A percentile compares a stretch with the other conserved stretches of the same genome.
phyloP scores from a whole-genome alignment of 2,113 vertebrate species.

The Mastomys natalensis region DNA sequence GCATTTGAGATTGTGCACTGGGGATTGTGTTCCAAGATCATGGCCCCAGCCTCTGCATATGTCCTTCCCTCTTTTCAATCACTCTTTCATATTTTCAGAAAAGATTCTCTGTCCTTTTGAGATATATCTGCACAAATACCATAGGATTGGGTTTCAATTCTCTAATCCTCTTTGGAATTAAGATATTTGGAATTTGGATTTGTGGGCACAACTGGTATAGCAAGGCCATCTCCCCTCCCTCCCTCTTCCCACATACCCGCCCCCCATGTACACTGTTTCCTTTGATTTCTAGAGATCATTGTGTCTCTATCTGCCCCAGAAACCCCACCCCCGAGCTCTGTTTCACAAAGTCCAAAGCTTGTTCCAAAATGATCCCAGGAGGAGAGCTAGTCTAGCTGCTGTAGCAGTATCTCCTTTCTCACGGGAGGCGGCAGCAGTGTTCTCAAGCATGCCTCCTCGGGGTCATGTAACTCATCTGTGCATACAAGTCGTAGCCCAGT shows the following conservation, averaged over 20 bases:
- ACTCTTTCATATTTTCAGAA: background rate
- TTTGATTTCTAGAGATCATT: background rate
- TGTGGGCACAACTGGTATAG: slow-evolving; percentile 15
- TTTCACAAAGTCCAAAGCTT: background rate
- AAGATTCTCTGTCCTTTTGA: background rate
- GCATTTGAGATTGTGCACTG: background rate
- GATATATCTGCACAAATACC: background rate
- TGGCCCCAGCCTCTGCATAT: background rate
- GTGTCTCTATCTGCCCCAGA: background rate
- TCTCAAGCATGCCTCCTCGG: background rate
- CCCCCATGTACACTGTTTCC: too few species aligned
- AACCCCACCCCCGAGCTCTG: background rate
- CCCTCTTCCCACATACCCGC: background rate
- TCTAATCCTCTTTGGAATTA: slow-evolving; percentile 27
- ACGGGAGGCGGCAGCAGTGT: background rate
- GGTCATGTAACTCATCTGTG: too few species aligned
- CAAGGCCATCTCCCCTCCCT: background rate
- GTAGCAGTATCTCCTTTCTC: background rate
- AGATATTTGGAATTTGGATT: slow-evolving; percentile 32
- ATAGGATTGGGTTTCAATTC: slow-evolving; percentile 10
- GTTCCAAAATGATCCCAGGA: background rate
- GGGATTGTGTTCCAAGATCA: background rate
- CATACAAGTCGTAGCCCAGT: too few species aligned
- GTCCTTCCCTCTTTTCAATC: too few species aligned
- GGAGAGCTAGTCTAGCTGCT: background rate